Conservation (phyloP, 2,797 vertebrate species). For the Ambastaia sidthimunki region DNA sequence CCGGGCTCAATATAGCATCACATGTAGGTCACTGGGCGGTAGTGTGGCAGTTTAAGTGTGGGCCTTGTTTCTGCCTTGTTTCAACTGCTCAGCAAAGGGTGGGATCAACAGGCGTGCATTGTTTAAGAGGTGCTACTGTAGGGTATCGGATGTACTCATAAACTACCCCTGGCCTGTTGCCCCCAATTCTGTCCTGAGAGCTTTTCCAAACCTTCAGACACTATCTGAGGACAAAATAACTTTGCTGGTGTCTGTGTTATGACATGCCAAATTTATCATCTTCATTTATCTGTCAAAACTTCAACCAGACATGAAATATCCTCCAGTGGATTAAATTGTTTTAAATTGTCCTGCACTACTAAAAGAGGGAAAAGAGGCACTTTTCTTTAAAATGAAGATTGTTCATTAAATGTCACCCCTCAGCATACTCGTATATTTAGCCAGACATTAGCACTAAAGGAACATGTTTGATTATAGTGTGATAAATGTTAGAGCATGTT, state of each 20-base stretch:
- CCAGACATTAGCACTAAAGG: not conserved
- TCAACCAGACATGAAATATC: not conserved
- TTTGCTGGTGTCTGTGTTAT: not conserved
- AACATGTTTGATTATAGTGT: not conserved
- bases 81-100: constrained; percentile 24
- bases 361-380: not conserved
- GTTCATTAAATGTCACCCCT: not conserved
- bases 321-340: not conserved
- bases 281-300: constrained; percentile 2
- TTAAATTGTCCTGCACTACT: not conserved
- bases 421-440: not conserved
- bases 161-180: constrained; percentile 9
- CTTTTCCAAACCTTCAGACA: not conserved
- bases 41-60: constrained; percentile 54
- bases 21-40: constrained; percentile 37
- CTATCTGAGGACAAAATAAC: constrained; percentile 21
- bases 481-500: not conserved
- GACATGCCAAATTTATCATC: not conserved
- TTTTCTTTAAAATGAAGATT: not conserved
- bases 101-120: constrained; percentile 71
- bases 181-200: constrained; percentile 4
- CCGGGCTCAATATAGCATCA: constrained; percentile 5
- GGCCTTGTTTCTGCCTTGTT: constrained; percentile 54
- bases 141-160: constrained; percentile 60
- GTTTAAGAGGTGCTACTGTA: constrained; percentile 65